These are phyloP conservation scores for Athripsodes cinereus DNA, from an alignment of 2,888 invertebrate genomes.

Conservation along the genomic window DNA sequence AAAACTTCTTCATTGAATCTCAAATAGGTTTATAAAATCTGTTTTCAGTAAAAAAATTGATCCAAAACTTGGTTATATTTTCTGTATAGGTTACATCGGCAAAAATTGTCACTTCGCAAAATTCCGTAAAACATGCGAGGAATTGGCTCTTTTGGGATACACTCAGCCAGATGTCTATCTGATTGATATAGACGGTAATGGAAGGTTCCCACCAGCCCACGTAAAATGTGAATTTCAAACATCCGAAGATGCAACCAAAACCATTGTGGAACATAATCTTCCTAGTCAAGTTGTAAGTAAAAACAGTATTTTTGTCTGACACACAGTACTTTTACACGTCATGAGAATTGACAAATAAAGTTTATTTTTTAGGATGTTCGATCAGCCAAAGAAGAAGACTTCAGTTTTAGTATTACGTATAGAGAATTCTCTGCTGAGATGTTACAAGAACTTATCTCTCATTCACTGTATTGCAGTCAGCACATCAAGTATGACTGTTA, in stretches of 20 bases:
- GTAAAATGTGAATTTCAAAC: constrained; percentile 91
- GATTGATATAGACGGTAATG: constrained; percentile 92
- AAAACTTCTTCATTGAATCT: too few species aligned
- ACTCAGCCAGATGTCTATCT: constrained; percentile 86
- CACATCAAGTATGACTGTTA: constrained; percentile 87
- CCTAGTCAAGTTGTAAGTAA: constrained; percentile 75
- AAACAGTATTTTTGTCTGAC: not conserved
- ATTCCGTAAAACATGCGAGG: constrained; percentile 88
- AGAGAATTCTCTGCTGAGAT: constrained; percentile 86
- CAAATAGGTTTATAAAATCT: not conserved
- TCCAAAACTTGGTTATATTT: not conserved
- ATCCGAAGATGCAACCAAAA: constrained; percentile 75
- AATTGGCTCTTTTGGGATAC: constrained; percentile 80
- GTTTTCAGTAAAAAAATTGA: not conserved
- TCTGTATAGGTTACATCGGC: constrained; percentile 69
- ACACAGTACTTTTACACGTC: not conserved
- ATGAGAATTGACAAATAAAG: too few species aligned
- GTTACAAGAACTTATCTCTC: constrained; percentile 84
- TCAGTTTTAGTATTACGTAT: constrained; percentile 80
- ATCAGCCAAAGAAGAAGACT: constrained; percentile 70
- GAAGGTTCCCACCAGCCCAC: constrained; percentile 84
- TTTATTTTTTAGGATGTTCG: constrained; percentile 62
- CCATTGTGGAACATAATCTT: constrained; percentile 85
- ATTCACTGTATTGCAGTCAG: constrained; percentile 84
- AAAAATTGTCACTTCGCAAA: constrained; percentile 93